Base-by-base conservation (phyloP, 2,797 vertebrate species). In the Lepilemur ruficaudatus region DNA sequence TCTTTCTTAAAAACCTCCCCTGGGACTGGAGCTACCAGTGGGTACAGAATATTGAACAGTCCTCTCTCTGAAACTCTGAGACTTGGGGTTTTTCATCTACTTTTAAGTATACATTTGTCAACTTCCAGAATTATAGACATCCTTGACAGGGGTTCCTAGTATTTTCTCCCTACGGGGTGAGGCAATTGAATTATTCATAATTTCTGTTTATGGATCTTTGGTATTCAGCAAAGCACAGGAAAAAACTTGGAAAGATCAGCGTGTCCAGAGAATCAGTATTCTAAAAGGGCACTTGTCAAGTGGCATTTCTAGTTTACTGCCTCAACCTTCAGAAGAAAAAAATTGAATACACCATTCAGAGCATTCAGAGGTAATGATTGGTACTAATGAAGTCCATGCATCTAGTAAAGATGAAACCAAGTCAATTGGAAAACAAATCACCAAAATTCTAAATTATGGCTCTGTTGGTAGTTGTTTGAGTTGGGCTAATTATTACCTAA, bases 51-150 rank as follows among this genome's bases (percentile, higher is more conserved):
- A 91, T 70, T 88, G 57, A 91, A 11, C 6, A 86, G 32, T 75
- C 14, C 2, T 70, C 22, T 80, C 41, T 32, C 0, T 30, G 30
- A 96, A 94, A 86, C 22, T 43, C 52, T 76, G 72, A 76, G 20
- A 84, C 28, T 46, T 78, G 30, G 67, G 32, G 4, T 82, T 55
- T 30, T 95, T 93, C 46, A 43, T 92, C 79, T 93, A 48, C 81
- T 96, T 76, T 95, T 72, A 86, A 97, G 75, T 75, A 70, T 76
- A 82, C 28, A 59, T 92, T 94, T 95, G 69, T 92, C 81, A 92
- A 20, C 32, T 81, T 95, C 72, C 70, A 92, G 84, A 93, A 94
- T 92, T 85, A 48, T 69, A 95, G 81, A 92, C 76, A 79, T 91
- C 41, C 69, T 95, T 80, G 92, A 46, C 78, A 93, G 23, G 38